Conservation (phyloP, 2,797 vertebrate genomes). For the Amphiprion clarkii region DNA sequence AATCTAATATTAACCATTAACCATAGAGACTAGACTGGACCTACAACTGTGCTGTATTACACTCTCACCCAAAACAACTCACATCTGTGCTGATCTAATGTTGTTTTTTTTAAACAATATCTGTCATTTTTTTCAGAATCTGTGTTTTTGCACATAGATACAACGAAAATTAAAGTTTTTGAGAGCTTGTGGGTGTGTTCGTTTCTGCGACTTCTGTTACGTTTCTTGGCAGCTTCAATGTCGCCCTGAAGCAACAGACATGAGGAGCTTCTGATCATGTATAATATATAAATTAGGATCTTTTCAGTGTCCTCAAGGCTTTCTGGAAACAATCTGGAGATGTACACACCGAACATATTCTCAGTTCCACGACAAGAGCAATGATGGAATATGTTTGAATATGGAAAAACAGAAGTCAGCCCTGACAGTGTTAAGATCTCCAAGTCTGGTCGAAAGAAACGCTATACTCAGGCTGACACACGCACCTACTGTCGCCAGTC, state of each 20-base stretch:
- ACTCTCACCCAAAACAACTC: not conserved
- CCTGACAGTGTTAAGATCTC: not conserved
- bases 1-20: too few relatives aligned
- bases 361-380: not conserved
- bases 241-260: conserved; percentile 4
- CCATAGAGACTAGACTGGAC: too few relatives aligned
- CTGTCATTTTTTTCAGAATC: not conserved
- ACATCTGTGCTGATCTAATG: not conserved
- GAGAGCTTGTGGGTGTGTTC: not conserved
- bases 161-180: too few relatives aligned
- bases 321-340: not conserved
- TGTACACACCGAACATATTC: not conserved
- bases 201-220: not conserved
- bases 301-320: not conserved
- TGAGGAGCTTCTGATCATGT: not conserved
- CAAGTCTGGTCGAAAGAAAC: conserved; percentile 3
- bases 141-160: not conserved
- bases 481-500: conserved; percentile 22
- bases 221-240: conserved; percentile 15
- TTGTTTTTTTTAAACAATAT: not conserved
- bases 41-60: too few relatives aligned
- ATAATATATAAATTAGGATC: not conserved
- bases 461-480: not conserved
- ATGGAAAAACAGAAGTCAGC: conserved; percentile 12
- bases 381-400: not conserved